Percentiles rank a stretch among this genome's conserved stretches.
Evolutionary conservation across 2,888 invertebrate species (phyloP).

Genomic region (Tuberolachnus salignus): DNA sequence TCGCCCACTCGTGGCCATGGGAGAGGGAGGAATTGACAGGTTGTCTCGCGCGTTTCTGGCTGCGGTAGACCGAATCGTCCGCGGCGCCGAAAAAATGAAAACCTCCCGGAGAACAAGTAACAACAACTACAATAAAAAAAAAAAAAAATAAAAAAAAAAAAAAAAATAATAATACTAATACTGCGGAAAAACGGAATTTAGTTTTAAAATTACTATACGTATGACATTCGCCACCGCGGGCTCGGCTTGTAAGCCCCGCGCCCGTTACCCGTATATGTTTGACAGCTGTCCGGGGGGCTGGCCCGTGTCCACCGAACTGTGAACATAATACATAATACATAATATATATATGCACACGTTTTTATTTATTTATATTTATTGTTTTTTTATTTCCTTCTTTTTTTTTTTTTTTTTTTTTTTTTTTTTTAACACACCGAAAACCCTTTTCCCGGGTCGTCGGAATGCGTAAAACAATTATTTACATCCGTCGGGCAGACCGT

Average conservation of each 20-base stretch:
- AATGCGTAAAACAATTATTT: constrained; percentile 52
- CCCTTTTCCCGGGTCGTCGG: constrained; percentile 34
- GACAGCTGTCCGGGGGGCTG: constrained; percentile 43
- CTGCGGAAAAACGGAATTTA: constrained; percentile 4
- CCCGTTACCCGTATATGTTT: constrained; percentile 32
- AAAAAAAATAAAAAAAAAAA: no score
- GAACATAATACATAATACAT: not conserved
- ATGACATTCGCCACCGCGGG: constrained; percentile 36
- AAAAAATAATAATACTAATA: not conserved
- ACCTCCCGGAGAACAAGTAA: not conserved
- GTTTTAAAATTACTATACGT: constrained; percentile 28
- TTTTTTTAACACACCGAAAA: not conserved
- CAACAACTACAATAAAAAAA: no score
- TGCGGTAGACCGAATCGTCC: not conserved
- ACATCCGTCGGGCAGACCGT: not conserved
- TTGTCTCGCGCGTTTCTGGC: not conserved
- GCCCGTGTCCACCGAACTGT: constrained; percentile 20
- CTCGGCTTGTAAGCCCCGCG: constrained; percentile 14
- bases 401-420: not conserved
- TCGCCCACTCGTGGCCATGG: no score
- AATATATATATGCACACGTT: not conserved
- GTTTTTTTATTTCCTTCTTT: not conserved
- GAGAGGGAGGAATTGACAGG: not conserved
- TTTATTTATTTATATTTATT: not conserved
- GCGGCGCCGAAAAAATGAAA: constrained; percentile 7